Base-by-base conservation (phyloP, 2,113 vertebrate species). In the Numenius arquata region DNA sequence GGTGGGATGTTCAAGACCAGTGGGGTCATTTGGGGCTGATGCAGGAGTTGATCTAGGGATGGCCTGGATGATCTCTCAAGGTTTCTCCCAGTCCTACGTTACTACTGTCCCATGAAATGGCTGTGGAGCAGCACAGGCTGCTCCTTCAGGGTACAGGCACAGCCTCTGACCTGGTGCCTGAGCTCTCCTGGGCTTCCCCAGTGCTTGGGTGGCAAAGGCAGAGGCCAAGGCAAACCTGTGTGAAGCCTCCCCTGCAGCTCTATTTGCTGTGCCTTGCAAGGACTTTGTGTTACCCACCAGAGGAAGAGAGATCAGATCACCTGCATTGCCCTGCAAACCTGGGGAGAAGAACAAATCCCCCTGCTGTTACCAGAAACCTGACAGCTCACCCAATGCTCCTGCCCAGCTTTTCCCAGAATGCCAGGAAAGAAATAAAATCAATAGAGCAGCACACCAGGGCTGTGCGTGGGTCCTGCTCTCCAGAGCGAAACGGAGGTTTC, bases 401-500 rank as follows among this genome's bases (percentile, higher is more conserved):
- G 15, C 6, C 29, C 81, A 65, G 74, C 78, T 38, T 72, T 93
- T 90, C 88, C 88, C 1, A 0, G 81, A 88, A 90, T 0, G 2
- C 47, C 27, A 14, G 43, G 47, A 34, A 73, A 41, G 40, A 79
- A 80, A 58, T 5, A 36, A 59, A 94, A 73, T 40, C 68, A 41
- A n/a, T 4, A 62, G 59, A 74, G 75, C 50, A 52, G 72, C 36
- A 45, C 71, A 27, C 11, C 19, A 18, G 32, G 62, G 36, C 48
- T 36, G 45, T 1, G 38, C 0, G 2, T 8, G 70, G 20, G 43
- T 26, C 25, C 30, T 30, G 75, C 27, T 72, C 41, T 65, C 26
- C 23, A 2, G 59, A 53, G 76, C 0, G 0, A 68, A 80, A 50
- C 0, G 0, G 8, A 29, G 29, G 17, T 38, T 95, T 85, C 78